A percentile compares a stretch with the other conserved stretches of the same genome.
Evolutionary conservation across 2,797 vertebrate species (phyloP).

Genomic region (Pantherophis vulpinus): DNA sequence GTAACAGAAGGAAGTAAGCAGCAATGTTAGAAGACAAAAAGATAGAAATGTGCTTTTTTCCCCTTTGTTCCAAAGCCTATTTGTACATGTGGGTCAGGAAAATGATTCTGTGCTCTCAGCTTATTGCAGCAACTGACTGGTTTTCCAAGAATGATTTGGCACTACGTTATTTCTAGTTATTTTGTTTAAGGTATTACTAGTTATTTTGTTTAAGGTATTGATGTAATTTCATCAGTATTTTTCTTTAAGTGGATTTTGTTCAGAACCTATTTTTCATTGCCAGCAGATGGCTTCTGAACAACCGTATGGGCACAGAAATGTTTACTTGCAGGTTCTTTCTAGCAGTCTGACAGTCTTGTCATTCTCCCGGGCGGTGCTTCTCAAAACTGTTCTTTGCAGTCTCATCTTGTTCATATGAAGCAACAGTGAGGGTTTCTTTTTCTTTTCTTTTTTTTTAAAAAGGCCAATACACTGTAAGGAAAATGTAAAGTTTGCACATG

Average conservation of each 20-base stretch:
- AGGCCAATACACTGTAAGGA: conserved; percentile 1
- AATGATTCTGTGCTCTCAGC: conserved; percentile 19
- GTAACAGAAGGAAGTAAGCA: conserved; percentile 25
- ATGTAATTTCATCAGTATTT: conserved; percentile 65
- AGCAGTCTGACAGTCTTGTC: conserved; percentile 54
- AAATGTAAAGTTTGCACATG: neutral
- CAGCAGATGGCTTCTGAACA: conserved; percentile 68
- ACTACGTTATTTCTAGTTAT: conserved; percentile 48
- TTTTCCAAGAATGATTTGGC: conserved; percentile 45
- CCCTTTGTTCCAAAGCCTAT: conserved; percentile 32
- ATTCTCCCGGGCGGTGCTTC: conserved; percentile 57
- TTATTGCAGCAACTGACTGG: conserved; percentile 20
- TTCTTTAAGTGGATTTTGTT: conserved; percentile 61
- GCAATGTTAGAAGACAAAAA: neutral
- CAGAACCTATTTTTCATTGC: conserved; percentile 59
- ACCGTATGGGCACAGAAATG: conserved; percentile 45
- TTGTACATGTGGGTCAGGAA: conserved; percentile 40
- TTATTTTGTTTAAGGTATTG: conserved; percentile 59
- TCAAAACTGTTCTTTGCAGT: conserved; percentile 56
- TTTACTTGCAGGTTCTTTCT: conserved; percentile 31
- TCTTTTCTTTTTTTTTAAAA: conserved; percentile 20
- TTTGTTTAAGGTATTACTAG: conserved; percentile 56
- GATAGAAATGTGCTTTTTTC: neutral
- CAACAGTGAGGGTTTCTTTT: conserved; percentile 20
- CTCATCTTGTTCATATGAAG: conserved; percentile 53